phyloP scores from a whole-genome alignment of 1,140 invertebrate genomes.

The Gerris buenoi region DNA sequence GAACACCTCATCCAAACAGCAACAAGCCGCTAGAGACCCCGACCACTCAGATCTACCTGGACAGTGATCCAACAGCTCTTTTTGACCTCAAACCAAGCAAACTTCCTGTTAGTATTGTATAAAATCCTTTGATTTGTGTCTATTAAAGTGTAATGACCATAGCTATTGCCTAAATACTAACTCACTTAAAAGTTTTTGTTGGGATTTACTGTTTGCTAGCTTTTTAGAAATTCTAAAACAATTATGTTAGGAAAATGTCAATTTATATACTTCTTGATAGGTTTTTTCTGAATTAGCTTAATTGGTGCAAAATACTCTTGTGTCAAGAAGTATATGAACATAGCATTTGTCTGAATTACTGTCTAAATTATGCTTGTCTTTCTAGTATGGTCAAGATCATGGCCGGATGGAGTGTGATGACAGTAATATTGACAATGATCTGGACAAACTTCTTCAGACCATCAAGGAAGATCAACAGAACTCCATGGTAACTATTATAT shows the following conservation, averaged over 20 bases:
- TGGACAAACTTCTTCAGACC: conserved; percentile 76
- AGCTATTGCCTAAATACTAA: too few species aligned
- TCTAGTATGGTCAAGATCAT: conserved; percentile 9
- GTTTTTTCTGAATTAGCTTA: too few species aligned
- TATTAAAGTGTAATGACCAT: too few species aligned
- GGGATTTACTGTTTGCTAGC: too few species aligned
- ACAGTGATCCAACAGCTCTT: conserved; percentile 43
- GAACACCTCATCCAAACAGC: conserved; percentile 26
- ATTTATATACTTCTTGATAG: too few species aligned
- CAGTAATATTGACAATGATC: conserved; percentile 80
- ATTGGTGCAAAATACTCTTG: too few species aligned
- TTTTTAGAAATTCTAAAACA: not conserved
- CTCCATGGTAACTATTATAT: conserved; percentile 39
- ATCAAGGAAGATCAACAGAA: conserved; percentile 84
- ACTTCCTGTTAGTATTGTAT: conserved; percentile 10
- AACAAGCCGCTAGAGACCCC: conserved; percentile 30
- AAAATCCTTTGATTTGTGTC: not conserved
- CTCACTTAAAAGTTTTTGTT: too few species aligned
- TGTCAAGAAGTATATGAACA: too few species aligned
- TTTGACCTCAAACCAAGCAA: conserved; percentile 33
- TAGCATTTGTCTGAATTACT: not conserved
- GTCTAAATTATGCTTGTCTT: not conserved
- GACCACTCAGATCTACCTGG: conserved; percentile 19
- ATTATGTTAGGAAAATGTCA: not conserved
- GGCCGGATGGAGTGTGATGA: conserved; percentile 62